A percentile compares a stretch with the other conserved stretches of the same genome.
phyloP scores from a whole-genome alignment of 2,888 invertebrate genomes.

The Atrina japonica region DNA sequence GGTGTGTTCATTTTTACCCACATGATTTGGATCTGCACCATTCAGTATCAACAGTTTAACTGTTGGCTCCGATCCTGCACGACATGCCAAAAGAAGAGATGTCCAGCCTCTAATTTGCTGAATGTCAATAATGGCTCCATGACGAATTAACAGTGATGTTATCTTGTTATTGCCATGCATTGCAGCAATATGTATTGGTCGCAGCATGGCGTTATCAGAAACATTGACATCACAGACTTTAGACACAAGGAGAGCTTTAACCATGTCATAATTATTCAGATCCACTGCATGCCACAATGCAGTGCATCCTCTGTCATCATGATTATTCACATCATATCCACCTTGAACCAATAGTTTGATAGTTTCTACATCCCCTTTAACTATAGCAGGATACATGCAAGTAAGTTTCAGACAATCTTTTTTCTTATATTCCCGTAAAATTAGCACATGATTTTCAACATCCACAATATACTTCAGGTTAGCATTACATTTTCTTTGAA shows the following conservation, averaged over 20 bases:
- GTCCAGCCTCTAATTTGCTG: constrained; percentile 70
- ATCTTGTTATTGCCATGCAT: constrained; percentile 68
- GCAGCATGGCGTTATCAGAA: constrained; percentile 62
- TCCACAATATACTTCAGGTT: constrained; percentile 66
- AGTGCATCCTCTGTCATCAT: constrained; percentile 69
- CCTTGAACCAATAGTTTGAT: constrained; percentile 63
- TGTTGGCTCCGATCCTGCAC: constrained; percentile 58
- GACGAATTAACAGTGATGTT: constrained; percentile 60
- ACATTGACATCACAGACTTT: constrained; percentile 64
- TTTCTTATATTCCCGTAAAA: constrained; percentile 56
- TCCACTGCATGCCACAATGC: constrained; percentile 72
- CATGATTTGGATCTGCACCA: constrained; percentile 71
- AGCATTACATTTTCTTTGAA: constrained; percentile 59
- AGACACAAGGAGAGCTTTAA: constrained; percentile 55
- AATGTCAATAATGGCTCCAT: constrained; percentile 66
- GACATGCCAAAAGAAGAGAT: constrained; percentile 65
- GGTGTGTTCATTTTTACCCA: constrained; percentile 68
- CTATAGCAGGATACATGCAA: constrained; percentile 65
- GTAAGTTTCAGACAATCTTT: constrained; percentile 64
- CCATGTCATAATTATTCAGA: constrained; percentile 67
- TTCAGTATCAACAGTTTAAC: constrained; percentile 65
- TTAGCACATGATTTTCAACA: constrained; percentile 56
- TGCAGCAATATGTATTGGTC: constrained; percentile 70
- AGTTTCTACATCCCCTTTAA: constrained; percentile 60
- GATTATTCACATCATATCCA: constrained; percentile 69